Base-by-base conservation (phyloP, 2,888 invertebrate genomes). In the Alcis repandata region DNA sequence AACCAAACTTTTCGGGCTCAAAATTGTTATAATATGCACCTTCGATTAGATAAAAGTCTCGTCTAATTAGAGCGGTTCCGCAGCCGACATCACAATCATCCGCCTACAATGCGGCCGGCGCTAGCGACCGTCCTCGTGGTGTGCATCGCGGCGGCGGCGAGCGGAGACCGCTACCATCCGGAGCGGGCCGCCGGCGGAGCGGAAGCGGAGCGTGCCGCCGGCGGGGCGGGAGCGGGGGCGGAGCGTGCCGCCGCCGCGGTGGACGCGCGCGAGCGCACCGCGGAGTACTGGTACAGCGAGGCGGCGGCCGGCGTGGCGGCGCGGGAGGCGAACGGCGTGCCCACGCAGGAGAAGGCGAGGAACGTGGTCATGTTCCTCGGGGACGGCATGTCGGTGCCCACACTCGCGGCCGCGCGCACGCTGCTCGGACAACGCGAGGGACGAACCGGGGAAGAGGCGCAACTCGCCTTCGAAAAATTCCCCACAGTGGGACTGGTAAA, bases 351-450 rank as follows among this genome's bases (percentile, higher is more conserved):
- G 7, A 22, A 11, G 19, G 94, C 94, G 4, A 89, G 88, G 70
- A 96, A 96, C 83, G 86, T 95, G 6, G 95, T 96, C 65, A 86
- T 96, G 78, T 96, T 96, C 83, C 80, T 96, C 63, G 96, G 96
- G 11, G 96, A 96, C 85, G 96, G 96, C 36, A 95, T 96, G 96
- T 95, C 96, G 0, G 87, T 96, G 56, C 92, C 95, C 9, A 96
- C 96, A 0, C 83, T 96, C 56, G 95, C 95, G 0, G 90, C 94
- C 2, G 91, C 94, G 15, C 89, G 96, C 72, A 93, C 94, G 32
- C 94, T 94, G 76, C 88, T 94, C 53, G 95, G 95, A 1, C 95
- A 95, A 79, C 86, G 90, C 38, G 77, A 82, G 13, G 84, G 84
- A 1, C 76, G 74, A 40, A 73, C 88, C 32, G 95, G 95, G 2